These are phyloP conservation scores for Apamea crenata DNA, from an alignment of 2,888 invertebrate genomes.

Conservation along the genomic window DNA sequence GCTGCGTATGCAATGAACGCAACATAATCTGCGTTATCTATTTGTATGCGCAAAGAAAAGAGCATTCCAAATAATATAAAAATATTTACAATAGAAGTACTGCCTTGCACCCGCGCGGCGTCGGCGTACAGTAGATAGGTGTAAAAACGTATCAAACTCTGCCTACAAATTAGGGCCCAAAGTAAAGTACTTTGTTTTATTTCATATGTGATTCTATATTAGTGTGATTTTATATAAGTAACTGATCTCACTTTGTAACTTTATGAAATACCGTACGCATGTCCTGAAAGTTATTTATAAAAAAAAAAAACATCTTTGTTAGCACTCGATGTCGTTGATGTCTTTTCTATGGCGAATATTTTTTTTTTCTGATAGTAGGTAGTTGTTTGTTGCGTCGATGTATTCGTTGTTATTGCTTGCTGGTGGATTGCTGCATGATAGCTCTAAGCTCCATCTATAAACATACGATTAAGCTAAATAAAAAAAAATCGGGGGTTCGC, in stretches of 20 bases:
- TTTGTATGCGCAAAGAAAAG: background rate
- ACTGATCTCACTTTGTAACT: background rate
- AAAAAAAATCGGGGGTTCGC: background rate
- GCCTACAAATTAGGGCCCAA: background rate
- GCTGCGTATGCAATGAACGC: background rate
- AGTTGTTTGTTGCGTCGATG: background rate
- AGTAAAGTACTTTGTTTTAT: background rate
- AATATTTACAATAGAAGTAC: background rate
- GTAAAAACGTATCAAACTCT: background rate
- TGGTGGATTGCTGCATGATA: background rate
- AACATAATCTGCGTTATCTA: background rate
- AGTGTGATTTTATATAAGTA: background rate
- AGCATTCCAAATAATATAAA: background rate
- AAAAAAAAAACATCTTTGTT: background rate
- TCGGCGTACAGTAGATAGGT: too few relatives aligned
- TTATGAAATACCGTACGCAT: background rate
- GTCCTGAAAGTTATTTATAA: background rate
- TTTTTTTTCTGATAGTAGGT: background rate
- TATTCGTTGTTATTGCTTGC: background rate
- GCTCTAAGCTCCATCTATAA: background rate
- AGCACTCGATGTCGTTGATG: slow-evolving; percentile 57
- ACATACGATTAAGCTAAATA: background rate
- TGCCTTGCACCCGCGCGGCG: too few relatives aligned
- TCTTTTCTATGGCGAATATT: slow-evolving; percentile 57
- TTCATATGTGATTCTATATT: background rate